Percentiles rank a stretch among this genome's conserved stretches.
phyloP scores from a whole-genome alignment of 2,113 vertebrate species.

The Cavia aperea region DNA sequence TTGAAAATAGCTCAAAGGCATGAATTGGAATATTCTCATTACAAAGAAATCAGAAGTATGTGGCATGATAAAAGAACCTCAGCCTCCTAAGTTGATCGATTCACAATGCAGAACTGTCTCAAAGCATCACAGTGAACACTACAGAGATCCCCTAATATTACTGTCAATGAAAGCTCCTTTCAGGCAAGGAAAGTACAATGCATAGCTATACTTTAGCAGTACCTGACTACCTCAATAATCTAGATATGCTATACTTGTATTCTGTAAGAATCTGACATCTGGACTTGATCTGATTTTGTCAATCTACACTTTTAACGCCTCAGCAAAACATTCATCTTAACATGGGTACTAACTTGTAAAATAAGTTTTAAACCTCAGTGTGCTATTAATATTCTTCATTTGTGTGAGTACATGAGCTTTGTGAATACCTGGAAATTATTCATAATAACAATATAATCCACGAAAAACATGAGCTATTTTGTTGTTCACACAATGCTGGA shows the following conservation, averaged over 20 bases:
- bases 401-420: not conserved
- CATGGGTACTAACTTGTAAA: not conserved
- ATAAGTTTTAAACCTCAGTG: not conserved
- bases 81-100: no score
- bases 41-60: not conserved
- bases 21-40: not conserved
- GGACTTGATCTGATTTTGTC: not conserved
- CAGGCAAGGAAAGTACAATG: not conserved
- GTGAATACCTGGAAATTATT: not conserved
- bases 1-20: not conserved
- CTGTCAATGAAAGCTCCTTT: no score
- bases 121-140: not conserved
- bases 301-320: not conserved
- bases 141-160: no score
- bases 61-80: not conserved
- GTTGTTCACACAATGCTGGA: not conserved
- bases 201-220: not conserved
- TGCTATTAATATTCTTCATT: not conserved
- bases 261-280: not conserved
- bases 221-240: not conserved
- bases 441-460: not conserved
- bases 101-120: not conserved
- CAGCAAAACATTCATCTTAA: not conserved
- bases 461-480: not conserved
- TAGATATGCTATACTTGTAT: not conserved